Evolutionary conservation across 2,797 vertebrate genomes (phyloP), one percentile per base, ranked within the genome.

Genomic region (Darevskia mixta): DNA sequence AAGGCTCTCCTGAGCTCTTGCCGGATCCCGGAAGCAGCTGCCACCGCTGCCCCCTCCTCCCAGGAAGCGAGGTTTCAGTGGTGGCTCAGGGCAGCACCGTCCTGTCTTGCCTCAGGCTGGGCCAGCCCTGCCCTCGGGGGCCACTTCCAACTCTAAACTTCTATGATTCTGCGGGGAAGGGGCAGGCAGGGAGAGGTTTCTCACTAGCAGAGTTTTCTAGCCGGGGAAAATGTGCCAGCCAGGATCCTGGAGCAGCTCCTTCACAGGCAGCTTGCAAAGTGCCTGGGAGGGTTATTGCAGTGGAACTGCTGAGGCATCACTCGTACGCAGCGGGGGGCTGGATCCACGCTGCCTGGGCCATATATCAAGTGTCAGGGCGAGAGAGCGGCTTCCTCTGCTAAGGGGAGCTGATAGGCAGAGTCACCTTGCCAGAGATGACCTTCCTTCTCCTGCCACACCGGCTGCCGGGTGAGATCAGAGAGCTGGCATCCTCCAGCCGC

Each of bases 311-410:
- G 3, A 32, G 49, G 25, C 27, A 43, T 45, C 6, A 55, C 13
- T 55, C 15, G 1, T 58, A 20, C 23, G 58, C 17, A 66, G 32
- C n/a, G 17, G 69, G 7, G 32, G 0, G 38, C 25, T 1, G 27
- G 3, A 0, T n/a, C 0, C 3, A 1, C 3, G 29, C 55, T 11
- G 43, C 7, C 58, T 0, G 18, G 1, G 38, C 6, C 18, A 61
- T 9, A 9, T 11, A 0, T 77, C 58, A 0, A 88, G 3, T 0
- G 0, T 6, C 15, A 49, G 67, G 55, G 20, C 5, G 35, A 79
- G 77, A 79, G 43, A 55, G 49, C 25, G 20, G 23, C 29, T 58
- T 25, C 3, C 1, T 64, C 1, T 8, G 79, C 73, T 25, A 43
- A 17, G 41, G 77, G 17, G 45, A 6, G 15, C 32, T n/a, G 1